These are phyloP conservation scores for Staurois parvus DNA, from an alignment of 2,797 vertebrate species.

Conservation along the genomic window DNA sequence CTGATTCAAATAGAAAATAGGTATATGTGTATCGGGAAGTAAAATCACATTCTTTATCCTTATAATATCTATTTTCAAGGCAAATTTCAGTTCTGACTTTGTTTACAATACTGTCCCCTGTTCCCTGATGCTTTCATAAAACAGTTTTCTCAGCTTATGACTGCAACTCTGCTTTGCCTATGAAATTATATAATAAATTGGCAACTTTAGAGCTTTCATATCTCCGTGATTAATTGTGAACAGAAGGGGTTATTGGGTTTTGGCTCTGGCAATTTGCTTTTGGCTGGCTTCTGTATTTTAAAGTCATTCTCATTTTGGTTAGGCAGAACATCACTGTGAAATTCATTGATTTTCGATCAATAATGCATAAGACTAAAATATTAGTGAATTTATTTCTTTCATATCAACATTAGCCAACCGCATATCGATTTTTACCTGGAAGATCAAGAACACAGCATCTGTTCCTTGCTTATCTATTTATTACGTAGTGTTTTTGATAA, in stretches of 20 bases:
- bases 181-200: conserved; percentile 1
- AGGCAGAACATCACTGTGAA: background rate
- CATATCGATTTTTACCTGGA: background rate
- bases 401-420: background rate
- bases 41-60: background rate
- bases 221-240: conserved; percentile 24
- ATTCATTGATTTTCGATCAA: background rate
- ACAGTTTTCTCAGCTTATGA: background rate
- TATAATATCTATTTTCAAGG: background rate
- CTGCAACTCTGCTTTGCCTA: conserved; percentile 2
- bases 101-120: background rate
- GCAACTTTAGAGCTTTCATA: background rate
- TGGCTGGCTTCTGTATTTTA: background rate
- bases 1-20: no score
- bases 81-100: background rate
- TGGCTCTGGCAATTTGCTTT: background rate
- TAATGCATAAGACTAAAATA: background rate
- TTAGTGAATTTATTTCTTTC: background rate
- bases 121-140: background rate
- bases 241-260: background rate
- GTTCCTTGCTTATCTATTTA: background rate
- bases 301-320: background rate
- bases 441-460: background rate
- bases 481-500: conserved; percentile 16
- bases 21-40: no score